A percentile compares a stretch with the other conserved stretches of the same genome.
These are phyloP conservation scores for Mormyrus hasselquistii DNA, from an alignment of 2,797 vertebrate genomes.

Conservation along the genomic window DNA sequence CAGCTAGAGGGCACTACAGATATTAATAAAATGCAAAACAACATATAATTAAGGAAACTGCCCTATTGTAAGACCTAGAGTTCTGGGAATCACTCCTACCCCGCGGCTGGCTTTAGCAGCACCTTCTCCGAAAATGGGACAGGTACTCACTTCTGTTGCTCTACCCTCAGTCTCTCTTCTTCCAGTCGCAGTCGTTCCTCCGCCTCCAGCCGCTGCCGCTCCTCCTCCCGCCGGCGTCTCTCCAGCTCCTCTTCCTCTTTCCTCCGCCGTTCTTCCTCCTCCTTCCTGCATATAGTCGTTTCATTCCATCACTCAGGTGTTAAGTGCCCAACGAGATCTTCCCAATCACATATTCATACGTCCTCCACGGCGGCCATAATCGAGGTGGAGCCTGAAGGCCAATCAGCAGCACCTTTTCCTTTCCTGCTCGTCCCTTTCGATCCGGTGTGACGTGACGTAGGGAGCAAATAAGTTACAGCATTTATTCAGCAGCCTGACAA, in stretches of 20 bases:
- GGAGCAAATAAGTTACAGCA: constrained; percentile 93
- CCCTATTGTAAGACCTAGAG: neutral
- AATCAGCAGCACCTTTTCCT: constrained; percentile 74
- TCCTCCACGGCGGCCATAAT: neutral
- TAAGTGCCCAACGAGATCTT: neutral
- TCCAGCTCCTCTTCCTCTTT: constrained; percentile 82
- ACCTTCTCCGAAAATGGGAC: neutral
- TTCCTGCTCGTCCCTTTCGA: constrained; percentile 93
- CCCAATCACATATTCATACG: neutral
- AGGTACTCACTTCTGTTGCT: constrained; percentile 87
- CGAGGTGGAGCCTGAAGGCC: neutral
- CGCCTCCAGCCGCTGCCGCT: constrained; percentile 79
- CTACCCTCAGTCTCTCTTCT: constrained; percentile 84
- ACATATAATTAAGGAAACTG: neutral
- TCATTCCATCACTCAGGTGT: neutral
- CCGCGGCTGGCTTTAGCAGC: neutral
- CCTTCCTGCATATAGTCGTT: constrained; percentile 53
- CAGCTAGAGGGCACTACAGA: neutral
- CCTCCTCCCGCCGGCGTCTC: constrained; percentile 78
- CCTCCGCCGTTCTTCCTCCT: constrained; percentile 82
- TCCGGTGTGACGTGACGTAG: constrained; percentile 89
- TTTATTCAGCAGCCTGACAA: constrained; percentile 85
- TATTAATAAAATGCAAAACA: neutral
- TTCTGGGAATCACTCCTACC: neutral
- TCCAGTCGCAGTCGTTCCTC: constrained; percentile 81